Base-by-base conservation (phyloP, 2,113 vertebrate species). In the Cinclus mexicanus region DNA sequence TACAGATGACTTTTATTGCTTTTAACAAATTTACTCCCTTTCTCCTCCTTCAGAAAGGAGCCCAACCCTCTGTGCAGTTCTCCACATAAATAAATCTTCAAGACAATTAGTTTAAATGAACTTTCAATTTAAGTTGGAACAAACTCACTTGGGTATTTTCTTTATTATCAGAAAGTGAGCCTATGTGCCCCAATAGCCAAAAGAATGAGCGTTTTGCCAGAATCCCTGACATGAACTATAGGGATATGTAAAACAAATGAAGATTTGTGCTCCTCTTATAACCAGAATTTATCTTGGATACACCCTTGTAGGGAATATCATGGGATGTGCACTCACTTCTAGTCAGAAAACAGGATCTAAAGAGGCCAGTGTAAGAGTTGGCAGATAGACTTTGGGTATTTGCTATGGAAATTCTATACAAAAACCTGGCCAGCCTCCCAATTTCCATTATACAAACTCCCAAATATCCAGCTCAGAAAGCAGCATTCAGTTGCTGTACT, bases 351-450 rank as follows among this genome's bases (percentile, higher is more conserved):
- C 74, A 87, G 84, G 74, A 84, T 69, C 84, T 59, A 24, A 70
- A 93, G 88, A 76, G 85, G 93, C 87, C 95, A 89, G 11, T 57
- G 25, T 18, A 68, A 55, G 70, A 93, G 85, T 2, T 94, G 92
- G 92, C 90, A 96, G 88, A 86, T 46, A 63, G 33, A 31, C 79
- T 87, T 81, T 11, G 82, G 76, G 47, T 89, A 68, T 95, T 92
- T 92, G 90, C 93, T 92, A 56, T 83, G 90, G 96, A 97, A 96
- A 97, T 97, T 96, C 94, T 95, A 94, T 96, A 95, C 83, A 92
- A 93, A 67, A 83, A 96, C 63, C 83, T 96, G 95, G 93, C 93
- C 64, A 88, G 76, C 33, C 85, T 96, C 94, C 94, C 93, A 93
- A 78, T 95, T 96, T 96, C 95, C 92, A 95, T 89, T 74, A 74